Evolutionary conservation across 2,797 vertebrate genomes (phyloP), one percentile per base, ranked within the genome.

Genomic region (Eulemur rubriventer): DNA sequence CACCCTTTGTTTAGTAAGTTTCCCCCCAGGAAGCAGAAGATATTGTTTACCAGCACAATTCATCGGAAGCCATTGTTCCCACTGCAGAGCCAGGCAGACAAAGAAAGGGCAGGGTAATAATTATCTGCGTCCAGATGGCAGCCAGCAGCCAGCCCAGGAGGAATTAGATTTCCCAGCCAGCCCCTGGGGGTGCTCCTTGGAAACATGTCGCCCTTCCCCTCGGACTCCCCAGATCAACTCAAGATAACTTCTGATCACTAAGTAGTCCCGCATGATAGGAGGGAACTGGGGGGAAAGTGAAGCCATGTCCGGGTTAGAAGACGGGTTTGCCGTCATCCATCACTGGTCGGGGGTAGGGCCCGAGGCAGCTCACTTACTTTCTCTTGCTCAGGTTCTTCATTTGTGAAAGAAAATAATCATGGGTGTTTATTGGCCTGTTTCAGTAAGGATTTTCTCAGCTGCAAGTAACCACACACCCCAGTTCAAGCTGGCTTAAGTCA

Each of bases 61-160:
- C 95, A 85, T 55, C 67, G 69, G 93, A 90, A 96, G 61, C 94
- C 95, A 97, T 97, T 95, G 97, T 98, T 95, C 79, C 50, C 72
- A n/a, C 52, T 43, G 93, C 81, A 70, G 86, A 95, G 84, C 55
- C 59, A 52, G 76, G 90, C 94, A 92, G 87, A 97, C 93, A 98
- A 97, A 96, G 97, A 94, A 86, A 94, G 75, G 72, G 35, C 76
- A 82, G 80, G 35, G 96, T 96, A 97, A 97, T 91, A 90, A 92
- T 96, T 78, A 97, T 96, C 97, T 96, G 41, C 22, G 1, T 92
- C 93, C 97, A 97, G 97, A 97, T 96, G 96, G 97, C 90, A 96
- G 87, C 73, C 90, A 96, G 96, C n/a, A 48, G 61, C 81, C 88
- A 83, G 59, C 78, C 57, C 89, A 76, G 59, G 33, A 92, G 95